A percentile compares a stretch with the other conserved stretches of the same genome.
phyloP scores from a whole-genome alignment of 2,888 invertebrate species.

The Lasius fuliginosus region DNA sequence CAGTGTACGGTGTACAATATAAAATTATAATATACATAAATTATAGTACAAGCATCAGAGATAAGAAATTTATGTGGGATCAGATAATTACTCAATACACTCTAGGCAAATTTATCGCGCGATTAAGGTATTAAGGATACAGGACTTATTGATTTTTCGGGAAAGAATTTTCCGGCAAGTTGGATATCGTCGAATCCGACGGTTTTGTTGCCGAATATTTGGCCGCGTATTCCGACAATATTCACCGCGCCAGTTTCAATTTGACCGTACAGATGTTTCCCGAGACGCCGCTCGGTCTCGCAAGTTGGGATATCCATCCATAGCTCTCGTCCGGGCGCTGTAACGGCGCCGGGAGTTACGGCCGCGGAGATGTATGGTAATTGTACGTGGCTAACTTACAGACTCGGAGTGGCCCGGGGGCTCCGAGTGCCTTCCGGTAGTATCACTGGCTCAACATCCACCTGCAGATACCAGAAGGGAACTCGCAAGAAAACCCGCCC shows the following conservation, averaged over 20 bases:
- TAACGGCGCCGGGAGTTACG: slow-evolving; percentile 76
- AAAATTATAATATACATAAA: slow-evolving; percentile 14
- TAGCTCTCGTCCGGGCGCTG: slow-evolving; percentile 80
- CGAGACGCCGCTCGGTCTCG: slow-evolving; percentile 66
- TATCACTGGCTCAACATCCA: slow-evolving; percentile 80
- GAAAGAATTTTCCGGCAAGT: not conserved
- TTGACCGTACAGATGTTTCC: slow-evolving; percentile 60
- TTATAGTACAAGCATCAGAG: not conserved
- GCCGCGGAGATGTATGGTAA: slow-evolving; percentile 82
- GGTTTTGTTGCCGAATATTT: not conserved
- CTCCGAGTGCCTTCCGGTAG: slow-evolving; percentile 81
- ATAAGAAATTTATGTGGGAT: not conserved
- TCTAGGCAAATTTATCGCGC: not conserved
- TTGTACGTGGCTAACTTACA: slow-evolving; percentile 84
- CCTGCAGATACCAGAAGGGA: slow-evolving; percentile 74
- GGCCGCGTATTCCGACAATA: slow-evolving; percentile 35
- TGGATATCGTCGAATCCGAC: not conserved
- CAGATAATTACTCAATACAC: not conserved
- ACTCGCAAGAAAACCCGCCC: slow-evolving; percentile 77
- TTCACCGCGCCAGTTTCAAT: slow-evolving; percentile 53
- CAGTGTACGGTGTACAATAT: not conserved
- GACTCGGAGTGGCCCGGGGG: slow-evolving; percentile 81
- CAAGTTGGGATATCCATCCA: slow-evolving; percentile 78
- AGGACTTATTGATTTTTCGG: not conserved
- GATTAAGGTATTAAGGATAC: too few relatives aligned